Base-by-base conservation (phyloP, 2,888 invertebrate species). In the Lasius fuliginosus region DNA sequence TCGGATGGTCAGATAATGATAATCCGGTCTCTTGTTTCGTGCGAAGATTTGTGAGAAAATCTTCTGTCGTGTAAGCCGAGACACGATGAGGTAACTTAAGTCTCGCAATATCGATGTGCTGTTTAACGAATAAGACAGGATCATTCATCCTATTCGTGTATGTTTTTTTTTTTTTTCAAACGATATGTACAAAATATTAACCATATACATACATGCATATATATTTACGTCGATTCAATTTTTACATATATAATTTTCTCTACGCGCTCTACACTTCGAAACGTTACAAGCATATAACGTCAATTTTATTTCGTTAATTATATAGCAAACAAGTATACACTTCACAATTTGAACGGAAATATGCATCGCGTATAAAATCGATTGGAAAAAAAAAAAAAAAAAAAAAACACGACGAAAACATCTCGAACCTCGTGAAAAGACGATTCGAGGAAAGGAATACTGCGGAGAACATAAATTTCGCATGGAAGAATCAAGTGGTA, bases 1-100 rank as follows among this genome's bases (percentile, higher is more conserved):
- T 83, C 81, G 62, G 33, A 56, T 64, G 2, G 18, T 9, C 73
- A 74, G 85, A 85, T 86, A 87, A 87, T 85, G 82, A 85, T 86
- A 86, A 88, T 89, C 85, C 81, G 65, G 82, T 62, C 83, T 85
- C 84, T 84, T 87, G 81, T 84, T 87, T 87, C 77, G n/a, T 49
- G 73, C 76, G 71, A 53, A 82, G 64, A 79, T 79, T 71, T 71
- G 71, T 79, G 71, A 46, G 60, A 71, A 65, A 67, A 71, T 46
- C 15, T 15, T 60, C 2, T 12, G n/a, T 5, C 58, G 46, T 46
- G 53, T 68, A 77, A 67, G 27, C 12, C 77, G 42, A 69, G 58
- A 58, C 30, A 33, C 58, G 77, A 69, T 30, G 42, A 71, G 33
- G 79, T 71, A 71, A 79, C 46, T 23, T 42, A 11, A 49, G 46